Conservation (phyloP, 30 jellyfish, hydroid and myxozoan species). For the Chrysaora quinquecirrha region DNA sequence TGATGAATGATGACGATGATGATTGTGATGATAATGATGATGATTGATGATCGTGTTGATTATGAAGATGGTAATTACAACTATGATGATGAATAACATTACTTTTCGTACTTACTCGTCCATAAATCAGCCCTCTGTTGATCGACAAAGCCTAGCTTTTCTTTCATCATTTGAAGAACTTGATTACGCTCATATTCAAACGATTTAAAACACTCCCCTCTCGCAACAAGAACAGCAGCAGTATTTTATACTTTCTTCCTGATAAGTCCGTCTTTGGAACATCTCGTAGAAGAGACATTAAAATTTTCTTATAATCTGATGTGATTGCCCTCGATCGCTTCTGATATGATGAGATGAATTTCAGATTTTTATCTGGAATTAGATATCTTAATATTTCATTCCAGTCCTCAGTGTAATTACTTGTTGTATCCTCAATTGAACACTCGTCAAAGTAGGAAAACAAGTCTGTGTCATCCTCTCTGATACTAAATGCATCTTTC, state of each 20-base stretch:
- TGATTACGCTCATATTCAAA: conserved; percentile 19
- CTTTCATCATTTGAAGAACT: neutral
- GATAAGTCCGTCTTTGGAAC: neutral
- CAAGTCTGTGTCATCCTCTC: too few relatives aligned
- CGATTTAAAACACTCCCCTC: conserved; percentile 49
- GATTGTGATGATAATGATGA: too few relatives aligned
- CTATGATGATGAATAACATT: too few relatives aligned
- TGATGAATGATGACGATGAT: too few relatives aligned
- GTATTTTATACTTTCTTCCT: conserved; percentile 25
- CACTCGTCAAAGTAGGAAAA: neutral
- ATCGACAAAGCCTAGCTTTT: neutral
- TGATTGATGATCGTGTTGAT: too few relatives aligned
- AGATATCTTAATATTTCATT: neutral
- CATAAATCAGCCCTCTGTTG: neutral
- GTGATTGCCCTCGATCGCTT: conserved; percentile 36
- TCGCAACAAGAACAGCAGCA: conserved; percentile 28
- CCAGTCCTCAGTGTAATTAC: neutral
- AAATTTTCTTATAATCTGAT: conserved; percentile 19
- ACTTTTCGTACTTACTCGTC: conserved; percentile 58
- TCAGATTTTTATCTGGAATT: conserved; percentile 2
- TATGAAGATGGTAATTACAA: too few relatives aligned
- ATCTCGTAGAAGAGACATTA: conserved; percentile 8
- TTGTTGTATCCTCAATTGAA: neutral
- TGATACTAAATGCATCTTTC: too few relatives aligned
- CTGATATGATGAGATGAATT: conserved; percentile 37